Evolutionary conservation across 2,797 vertebrate species (phyloP), one percentile per base, ranked within the genome.

Genomic region (Chloroceryle inda): DNA sequence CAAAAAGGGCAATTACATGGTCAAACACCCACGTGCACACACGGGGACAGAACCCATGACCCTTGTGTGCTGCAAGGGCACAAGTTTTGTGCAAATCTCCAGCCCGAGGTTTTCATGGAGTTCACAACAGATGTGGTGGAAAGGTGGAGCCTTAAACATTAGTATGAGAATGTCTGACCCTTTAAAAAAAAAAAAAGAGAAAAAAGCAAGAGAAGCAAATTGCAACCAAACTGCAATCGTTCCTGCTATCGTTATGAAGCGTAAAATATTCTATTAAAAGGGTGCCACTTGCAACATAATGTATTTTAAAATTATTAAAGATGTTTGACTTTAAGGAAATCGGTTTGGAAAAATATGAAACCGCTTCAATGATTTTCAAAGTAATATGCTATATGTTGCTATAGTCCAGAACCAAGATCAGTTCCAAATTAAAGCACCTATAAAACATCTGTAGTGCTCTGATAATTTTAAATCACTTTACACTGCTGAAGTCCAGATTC

Each of bases 381-480:
- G 89, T 59, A 80, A 87, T 91, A 53, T 72, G 76, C 89, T 88
- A 37, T 55, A 75, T 84, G 42, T 83, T 63, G 73, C 83, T 75
- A 82, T 26, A 91, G 87, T 88, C 94, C 94, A 96, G 96, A 96
- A 96, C 92, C 13, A 20, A 94, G 86, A 95, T 97, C 95, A 93
- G 92, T 75, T 93, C 88, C 96, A 96, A 97, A 97, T 95, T 97
- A 96, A 96, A 96, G 92, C 87, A 96, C 95, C 94, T 97, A 96
- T 96, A 95, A 97, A 98, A 95, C 92, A 97, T 97, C 93, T 96
- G 91, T 92, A 98, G 92, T 92, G 69, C 89, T 97, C 92, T 94
- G 82, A 97, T 97, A 89, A 97, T 95, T 96, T 97, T 96, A 97
- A 98, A 97, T 96, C 95, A 96, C 85, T 94, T 96, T 92, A 63